A percentile compares a stretch with the other conserved stretches of the same genome.
These are phyloP conservation scores for Microcebus tavaratra DNA, from an alignment of 2,113 vertebrate species.

Conservation along the genomic window DNA sequence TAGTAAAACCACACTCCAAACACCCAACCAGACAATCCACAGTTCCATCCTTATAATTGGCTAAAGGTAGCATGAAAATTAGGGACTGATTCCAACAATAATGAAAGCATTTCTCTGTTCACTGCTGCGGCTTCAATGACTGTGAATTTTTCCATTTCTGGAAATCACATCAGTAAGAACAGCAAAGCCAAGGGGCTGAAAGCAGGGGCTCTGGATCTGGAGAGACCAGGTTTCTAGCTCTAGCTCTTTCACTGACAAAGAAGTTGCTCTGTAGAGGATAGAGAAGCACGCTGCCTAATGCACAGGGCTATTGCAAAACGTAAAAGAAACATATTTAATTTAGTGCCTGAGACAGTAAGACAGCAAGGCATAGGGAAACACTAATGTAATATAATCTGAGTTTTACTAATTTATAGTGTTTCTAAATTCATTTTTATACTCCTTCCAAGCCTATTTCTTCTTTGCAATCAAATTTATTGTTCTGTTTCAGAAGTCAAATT, in stretches of 20 bases:
- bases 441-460: neutral
- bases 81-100: slow-evolving; percentile 5
- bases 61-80: slow-evolving; percentile 25
- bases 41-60: neutral
- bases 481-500: neutral
- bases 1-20: neutral
- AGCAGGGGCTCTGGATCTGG: neutral
- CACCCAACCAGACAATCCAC: neutral
- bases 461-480: neutral
- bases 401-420: neutral
- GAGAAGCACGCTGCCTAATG: neutral
- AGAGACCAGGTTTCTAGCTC: neutral
- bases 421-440: slow-evolving; percentile 10
- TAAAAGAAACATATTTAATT: neutral
- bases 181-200: slow-evolving; percentile 8
- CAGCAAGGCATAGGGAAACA: neutral
- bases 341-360: neutral
- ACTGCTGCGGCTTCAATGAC: neutral
- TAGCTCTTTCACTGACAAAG: neutral
- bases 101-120: slow-evolving; percentile 47
- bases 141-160: slow-evolving; percentile 61
- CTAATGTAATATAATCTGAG: neutral
- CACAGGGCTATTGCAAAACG: neutral
- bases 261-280: neutral
- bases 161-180: slow-evolving; percentile 59